Conservation (phyloP, 2,113 vertebrate genomes). For the Microtus oregoni region DNA sequence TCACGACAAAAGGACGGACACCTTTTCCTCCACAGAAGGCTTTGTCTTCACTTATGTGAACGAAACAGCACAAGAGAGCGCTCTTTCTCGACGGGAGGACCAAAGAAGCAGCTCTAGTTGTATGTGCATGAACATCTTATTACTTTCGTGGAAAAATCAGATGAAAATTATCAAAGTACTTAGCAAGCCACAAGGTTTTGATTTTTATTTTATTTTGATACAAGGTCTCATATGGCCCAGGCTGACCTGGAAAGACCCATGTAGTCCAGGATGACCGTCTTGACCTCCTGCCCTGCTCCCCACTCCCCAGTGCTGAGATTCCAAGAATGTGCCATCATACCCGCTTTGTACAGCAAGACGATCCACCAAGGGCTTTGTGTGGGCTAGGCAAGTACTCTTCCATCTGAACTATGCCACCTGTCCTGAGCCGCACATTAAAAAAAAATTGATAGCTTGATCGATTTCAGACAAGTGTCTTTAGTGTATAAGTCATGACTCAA, state of each 20-base stretch:
- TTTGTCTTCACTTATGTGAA: slow-evolving; percentile 34
- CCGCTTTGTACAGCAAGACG: neutral
- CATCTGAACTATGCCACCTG: neutral
- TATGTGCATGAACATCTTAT: neutral
- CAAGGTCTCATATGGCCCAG: neutral
- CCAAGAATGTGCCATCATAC: neutral
- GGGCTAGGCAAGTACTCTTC: neutral
- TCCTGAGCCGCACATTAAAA: neutral
- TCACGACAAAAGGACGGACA: neutral
- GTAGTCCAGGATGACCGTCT: neutral
- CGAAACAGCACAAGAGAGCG: neutral
- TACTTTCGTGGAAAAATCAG: neutral
- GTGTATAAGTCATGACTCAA: neutral
- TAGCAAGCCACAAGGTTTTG: neutral
- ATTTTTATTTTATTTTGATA: neutral
- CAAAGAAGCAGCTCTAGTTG: neutral
- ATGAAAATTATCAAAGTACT: neutral
- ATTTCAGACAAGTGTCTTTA: neutral
- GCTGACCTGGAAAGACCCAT: neutral
- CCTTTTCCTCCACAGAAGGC: neutral
- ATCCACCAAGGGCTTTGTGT: neutral
- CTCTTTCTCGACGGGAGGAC: neutral
- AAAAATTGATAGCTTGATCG: slow-evolving; percentile 14
- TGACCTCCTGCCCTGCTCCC: neutral
- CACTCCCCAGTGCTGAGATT: neutral